Percentiles rank a stretch among this genome's conserved stretches.
These are phyloP conservation scores for Lasiurus borealis DNA, from an alignment of 2,113 vertebrate species.

Conservation along the genomic window DNA sequence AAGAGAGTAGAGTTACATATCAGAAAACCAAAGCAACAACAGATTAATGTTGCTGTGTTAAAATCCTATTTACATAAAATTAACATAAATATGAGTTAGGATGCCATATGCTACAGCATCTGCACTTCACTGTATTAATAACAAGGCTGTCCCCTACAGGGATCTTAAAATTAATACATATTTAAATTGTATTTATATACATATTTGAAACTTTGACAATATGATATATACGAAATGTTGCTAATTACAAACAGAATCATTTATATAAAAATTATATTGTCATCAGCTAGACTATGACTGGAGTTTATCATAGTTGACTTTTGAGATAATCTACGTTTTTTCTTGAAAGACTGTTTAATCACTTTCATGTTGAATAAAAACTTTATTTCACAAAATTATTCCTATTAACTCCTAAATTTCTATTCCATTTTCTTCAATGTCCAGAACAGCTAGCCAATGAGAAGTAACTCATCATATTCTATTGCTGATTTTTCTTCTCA, in stretches of 20 bases:
- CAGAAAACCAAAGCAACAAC: constrained; percentile 84
- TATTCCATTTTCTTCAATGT: background rate
- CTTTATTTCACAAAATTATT: background rate
- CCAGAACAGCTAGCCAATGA: background rate
- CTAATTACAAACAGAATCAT: background rate
- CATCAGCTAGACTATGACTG: background rate
- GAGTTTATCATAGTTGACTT: background rate
- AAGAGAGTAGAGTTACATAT: constrained; percentile 78
- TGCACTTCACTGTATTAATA: constrained; percentile 89
- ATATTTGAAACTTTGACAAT: constrained; percentile 82
- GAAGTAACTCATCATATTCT: background rate
- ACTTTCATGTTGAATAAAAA: constrained; percentile 24
- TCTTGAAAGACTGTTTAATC: background rate
- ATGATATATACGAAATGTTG: constrained; percentile 80
- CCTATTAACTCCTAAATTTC: background rate
- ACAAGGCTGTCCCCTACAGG: constrained; percentile 88
- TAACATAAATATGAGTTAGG: constrained; percentile 91
- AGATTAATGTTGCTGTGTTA: constrained; percentile 90
- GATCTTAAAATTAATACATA: constrained; percentile 87
- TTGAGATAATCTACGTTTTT: background rate
- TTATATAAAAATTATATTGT: background rate
- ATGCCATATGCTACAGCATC: constrained; percentile 90
- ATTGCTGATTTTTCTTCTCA: background rate
- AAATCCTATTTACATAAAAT: constrained; percentile 91
- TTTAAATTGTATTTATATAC: constrained; percentile 81